These are phyloP conservation scores for Spicauda simplicius DNA, from an alignment of 2,888 invertebrate species.

Conservation along the genomic window DNA sequence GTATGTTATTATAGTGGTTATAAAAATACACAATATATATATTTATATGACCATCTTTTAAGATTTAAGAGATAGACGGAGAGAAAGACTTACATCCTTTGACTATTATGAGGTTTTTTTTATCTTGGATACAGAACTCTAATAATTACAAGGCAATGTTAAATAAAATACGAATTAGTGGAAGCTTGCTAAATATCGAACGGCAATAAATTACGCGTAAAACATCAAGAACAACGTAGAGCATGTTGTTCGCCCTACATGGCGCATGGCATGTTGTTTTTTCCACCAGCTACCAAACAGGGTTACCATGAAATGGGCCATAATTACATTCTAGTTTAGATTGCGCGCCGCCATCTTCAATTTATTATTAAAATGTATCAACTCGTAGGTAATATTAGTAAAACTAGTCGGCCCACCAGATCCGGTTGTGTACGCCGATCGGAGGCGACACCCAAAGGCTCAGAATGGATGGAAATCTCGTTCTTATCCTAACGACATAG, in stretches of 20 bases:
- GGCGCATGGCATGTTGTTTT: conserved; percentile 18
- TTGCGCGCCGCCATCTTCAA: conserved; percentile 34
- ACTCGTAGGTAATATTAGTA: conserved; percentile 41
- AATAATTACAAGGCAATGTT: neutral
- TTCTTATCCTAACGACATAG: conserved; percentile 12
- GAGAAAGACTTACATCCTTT: too few species aligned
- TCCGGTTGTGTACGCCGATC: conserved; percentile 41
- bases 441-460: conserved; percentile 13
- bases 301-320: conserved; percentile 33
- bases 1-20: too few species aligned
- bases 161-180: neutral
- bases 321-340: conserved; percentile 36
- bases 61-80: too few species aligned
- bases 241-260: conserved; percentile 12
- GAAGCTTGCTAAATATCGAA: neutral
- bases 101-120: too few species aligned
- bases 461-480: conserved; percentile 9
- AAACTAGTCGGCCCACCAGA: conserved; percentile 41
- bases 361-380: conserved; percentile 44
- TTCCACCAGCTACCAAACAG: conserved; percentile 28
- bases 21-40: too few species aligned
- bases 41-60: too few species aligned
- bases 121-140: neutral
- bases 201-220: conserved; percentile 6
- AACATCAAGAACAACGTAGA: conserved; percentile 23